Conservation (phyloP, 2,888 invertebrate genomes). For the Drosophila gaucha region DNA sequence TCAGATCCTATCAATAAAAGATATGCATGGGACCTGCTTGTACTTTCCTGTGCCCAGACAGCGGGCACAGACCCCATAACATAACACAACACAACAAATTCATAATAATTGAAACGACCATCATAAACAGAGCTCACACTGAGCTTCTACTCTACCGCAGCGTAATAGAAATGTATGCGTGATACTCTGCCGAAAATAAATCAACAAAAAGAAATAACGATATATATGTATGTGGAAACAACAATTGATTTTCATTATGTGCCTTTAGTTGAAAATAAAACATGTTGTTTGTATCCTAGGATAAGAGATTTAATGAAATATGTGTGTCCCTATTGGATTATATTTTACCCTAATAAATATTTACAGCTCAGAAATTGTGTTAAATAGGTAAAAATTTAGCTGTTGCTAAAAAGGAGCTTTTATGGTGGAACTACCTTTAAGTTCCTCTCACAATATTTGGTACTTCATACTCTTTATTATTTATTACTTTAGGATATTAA, state of each 20-base stretch:
- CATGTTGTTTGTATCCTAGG: not conserved
- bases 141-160: conserved; percentile 4
- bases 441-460: no score
- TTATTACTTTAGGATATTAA: no score
- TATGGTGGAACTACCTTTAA: no score
- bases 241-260: conserved; percentile 2
- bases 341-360: conserved; percentile 6
- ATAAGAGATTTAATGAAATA: not conserved
- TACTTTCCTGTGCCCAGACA: conserved; percentile 17
- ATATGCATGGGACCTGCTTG: conserved; percentile 38
- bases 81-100: conserved; percentile 39
- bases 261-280: not conserved
- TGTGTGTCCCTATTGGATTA: conserved; percentile 8
- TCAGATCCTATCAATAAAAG: conserved; percentile 65
- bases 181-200: conserved; percentile 25
- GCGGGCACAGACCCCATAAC: conserved; percentile 8
- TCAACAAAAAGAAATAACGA: conserved; percentile 13
- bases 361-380: not conserved
- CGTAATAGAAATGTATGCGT: conserved; percentile 47
- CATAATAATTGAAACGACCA: conserved; percentile 52
- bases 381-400: not conserved
- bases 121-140: conserved; percentile 19
- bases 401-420: no score
- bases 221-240: not conserved
- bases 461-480: no score